phyloP scores from a whole-genome alignment of 2,888 invertebrate species.

The Chloroclysta siterata region DNA sequence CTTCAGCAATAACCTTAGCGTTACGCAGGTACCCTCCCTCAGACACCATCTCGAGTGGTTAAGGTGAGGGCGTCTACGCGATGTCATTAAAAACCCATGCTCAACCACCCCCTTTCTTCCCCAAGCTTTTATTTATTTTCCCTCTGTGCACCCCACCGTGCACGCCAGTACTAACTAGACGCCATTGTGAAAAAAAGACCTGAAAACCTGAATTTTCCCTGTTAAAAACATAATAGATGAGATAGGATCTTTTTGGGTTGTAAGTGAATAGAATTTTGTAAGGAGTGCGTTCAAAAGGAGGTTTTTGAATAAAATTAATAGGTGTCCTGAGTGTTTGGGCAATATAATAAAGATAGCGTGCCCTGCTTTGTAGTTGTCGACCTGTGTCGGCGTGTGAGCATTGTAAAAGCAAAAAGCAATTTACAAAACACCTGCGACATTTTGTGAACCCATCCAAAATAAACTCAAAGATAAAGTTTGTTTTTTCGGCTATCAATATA shows the following conservation, averaged over 20 bases:
- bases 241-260: conserved; percentile 28
- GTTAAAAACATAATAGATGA: conserved; percentile 24
- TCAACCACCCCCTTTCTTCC: conserved; percentile 29
- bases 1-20: too few species aligned
- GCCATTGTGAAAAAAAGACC: conserved; percentile 28
- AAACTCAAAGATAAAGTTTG: too few species aligned
- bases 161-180: conserved; percentile 32
- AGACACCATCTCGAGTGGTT: conserved; percentile 22
- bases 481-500: too few species aligned
- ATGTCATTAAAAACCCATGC: conserved; percentile 39
- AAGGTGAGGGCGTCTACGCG: conserved; percentile 32
- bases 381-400: neutral
- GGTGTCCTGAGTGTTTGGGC: conserved; percentile 19
- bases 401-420: neutral
- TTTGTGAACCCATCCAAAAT: too few species aligned
- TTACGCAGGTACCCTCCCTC: neutral
- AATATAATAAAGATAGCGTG: conserved; percentile 17
- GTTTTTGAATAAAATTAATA: conserved; percentile 26
- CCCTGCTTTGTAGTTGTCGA: neutral
- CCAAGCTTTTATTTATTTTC: conserved; percentile 33
- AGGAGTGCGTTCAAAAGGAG: conserved; percentile 14
- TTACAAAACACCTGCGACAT: neutral
- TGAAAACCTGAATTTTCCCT: conserved; percentile 30
- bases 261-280: conserved; percentile 27
- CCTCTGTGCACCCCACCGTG: conserved; percentile 32